Evolutionary conservation across 2,797 vertebrate species (phyloP), one percentile per base, ranked within the genome.

Genomic region (Loris lydekkerianus): DNA sequence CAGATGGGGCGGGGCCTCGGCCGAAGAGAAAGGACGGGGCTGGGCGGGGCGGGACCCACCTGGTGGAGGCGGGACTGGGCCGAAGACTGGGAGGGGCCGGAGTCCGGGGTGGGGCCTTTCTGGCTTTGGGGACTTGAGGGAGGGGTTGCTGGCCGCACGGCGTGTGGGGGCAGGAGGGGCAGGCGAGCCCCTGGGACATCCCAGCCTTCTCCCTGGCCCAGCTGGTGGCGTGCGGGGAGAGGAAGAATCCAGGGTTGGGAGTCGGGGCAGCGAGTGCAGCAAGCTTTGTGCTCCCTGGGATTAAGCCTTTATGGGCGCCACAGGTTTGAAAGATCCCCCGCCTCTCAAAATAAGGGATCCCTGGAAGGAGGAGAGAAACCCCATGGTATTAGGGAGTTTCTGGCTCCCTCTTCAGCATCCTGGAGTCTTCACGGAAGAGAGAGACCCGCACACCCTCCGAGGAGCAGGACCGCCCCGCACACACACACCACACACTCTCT

Each of bases 41-140:
- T 5, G 0, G 14, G 49, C 14, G 49, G 46, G 40, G 27, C 0
- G 34, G 34, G 11, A 13, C 23, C 1, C 15, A 21, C 9, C 49
- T 53, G 49, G 49, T 4, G 72, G 89, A 3, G 10, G 29, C 34
- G 10, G n/a, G 25, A 15, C 0, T 29, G 29, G 20, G 40, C 17
- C 0, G 1, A 11, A 37, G 23, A 27, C 40, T 34, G 20, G 34
- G 14, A 10, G 20, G 75, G 67, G 34, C 58, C 73, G 25, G 29
- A 10, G 8, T 34, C 37, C 13, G 9, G n/a, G n/a, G 9, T 7
- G 17, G 60, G 43, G 60, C 31, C 27, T 20, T 37, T 13, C 2
- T 21, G 3, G 75, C 11, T 8, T 4, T 78, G 76, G 1, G 53
- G 49, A 10, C 34, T 3, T 4, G 21, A 15, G 5, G 3, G 31